Conservation (phyloP, 2,113 vertebrate species). For the Edolisoma coerulescens region DNA sequence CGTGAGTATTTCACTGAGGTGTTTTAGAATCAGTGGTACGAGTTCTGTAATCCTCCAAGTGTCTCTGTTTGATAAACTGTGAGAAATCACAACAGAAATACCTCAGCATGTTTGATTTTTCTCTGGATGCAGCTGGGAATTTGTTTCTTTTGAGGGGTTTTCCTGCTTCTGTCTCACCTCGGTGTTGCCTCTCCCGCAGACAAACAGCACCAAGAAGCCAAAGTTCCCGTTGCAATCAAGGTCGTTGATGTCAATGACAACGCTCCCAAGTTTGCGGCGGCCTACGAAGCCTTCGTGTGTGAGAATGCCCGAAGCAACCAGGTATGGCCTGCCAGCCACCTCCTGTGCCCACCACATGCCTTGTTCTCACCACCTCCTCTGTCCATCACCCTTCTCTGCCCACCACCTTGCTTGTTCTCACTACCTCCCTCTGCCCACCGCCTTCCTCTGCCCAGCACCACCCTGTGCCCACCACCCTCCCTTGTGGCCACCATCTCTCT, state of each 20-base stretch:
- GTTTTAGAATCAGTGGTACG: not conserved
- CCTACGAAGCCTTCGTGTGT: slow-evolving; percentile 90
- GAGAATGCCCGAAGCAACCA: slow-evolving; percentile 85
- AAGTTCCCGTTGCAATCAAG: slow-evolving; percentile 91
- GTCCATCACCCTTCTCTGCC: no score
- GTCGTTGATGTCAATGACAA: slow-evolving; percentile 93
- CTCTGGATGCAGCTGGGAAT: not conserved
- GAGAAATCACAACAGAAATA: not conserved
- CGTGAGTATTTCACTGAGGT: slow-evolving; percentile 72
- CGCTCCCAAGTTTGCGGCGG: slow-evolving; percentile 85
- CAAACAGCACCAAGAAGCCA: slow-evolving; percentile 89
- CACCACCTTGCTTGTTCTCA: no score
- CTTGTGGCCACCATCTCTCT: not conserved
- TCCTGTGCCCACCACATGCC: no score
- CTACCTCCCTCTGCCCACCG: not conserved
- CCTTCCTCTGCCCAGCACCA: not conserved
- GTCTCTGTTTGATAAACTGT: not conserved
- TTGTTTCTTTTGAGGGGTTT: not conserved
- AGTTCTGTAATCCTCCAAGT: not conserved
- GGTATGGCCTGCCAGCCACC: slow-evolving; percentile 62
- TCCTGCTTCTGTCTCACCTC: not conserved
- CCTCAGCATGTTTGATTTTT: not conserved
- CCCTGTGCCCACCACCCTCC: not conserved
- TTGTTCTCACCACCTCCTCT: fast-evolving
- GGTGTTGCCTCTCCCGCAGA: slow-evolving; percentile 68